Conservation (phyloP, 2,797 vertebrate species). For the Rhincodon typus region DNA sequence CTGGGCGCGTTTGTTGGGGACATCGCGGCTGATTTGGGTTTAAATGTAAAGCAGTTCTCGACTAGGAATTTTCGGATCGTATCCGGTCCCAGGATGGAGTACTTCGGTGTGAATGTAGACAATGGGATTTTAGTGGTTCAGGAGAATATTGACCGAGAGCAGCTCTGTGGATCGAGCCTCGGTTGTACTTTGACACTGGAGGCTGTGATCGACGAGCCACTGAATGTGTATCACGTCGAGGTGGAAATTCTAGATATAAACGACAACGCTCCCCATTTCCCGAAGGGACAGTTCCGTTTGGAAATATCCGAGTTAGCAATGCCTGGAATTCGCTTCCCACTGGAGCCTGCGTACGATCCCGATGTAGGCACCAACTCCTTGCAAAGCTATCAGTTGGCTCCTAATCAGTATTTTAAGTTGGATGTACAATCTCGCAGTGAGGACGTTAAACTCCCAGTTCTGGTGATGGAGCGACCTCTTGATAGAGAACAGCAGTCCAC, state of each 20-base stretch:
- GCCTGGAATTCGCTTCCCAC: background rate
- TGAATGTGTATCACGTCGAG: slow-evolving; percentile 26
- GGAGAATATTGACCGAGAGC: slow-evolving; percentile 12
- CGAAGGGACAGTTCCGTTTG: slow-evolving; percentile 4
- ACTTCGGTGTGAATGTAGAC: background rate
- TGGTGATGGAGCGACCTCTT: background rate
- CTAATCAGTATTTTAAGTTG: background rate
- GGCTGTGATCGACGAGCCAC: background rate
- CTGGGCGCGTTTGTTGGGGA: slow-evolving; percentile 14
- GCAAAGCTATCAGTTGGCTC: slow-evolving; percentile 10
- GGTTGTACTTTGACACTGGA: background rate
- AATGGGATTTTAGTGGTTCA: background rate
- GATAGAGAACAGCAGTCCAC: slow-evolving; percentile 8
- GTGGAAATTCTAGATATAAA: slow-evolving; percentile 27
- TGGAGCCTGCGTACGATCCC: background rate
- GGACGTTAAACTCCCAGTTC: background rate
- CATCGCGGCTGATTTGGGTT: slow-evolving; percentile 23
- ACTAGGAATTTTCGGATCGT: slow-evolving; percentile 11
- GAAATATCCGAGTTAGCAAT: slow-evolving; percentile 14
- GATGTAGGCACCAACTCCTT: slow-evolving; percentile 15
- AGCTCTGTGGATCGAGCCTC: background rate
- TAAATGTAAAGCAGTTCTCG: slow-evolving; percentile 3
- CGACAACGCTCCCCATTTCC: slow-evolving; percentile 22
- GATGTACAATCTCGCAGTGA: slow-evolving; percentile 16
- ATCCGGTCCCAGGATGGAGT: background rate